Conservation (phyloP, 2,888 invertebrate genomes). For the Meiosimyza platycephala region DNA sequence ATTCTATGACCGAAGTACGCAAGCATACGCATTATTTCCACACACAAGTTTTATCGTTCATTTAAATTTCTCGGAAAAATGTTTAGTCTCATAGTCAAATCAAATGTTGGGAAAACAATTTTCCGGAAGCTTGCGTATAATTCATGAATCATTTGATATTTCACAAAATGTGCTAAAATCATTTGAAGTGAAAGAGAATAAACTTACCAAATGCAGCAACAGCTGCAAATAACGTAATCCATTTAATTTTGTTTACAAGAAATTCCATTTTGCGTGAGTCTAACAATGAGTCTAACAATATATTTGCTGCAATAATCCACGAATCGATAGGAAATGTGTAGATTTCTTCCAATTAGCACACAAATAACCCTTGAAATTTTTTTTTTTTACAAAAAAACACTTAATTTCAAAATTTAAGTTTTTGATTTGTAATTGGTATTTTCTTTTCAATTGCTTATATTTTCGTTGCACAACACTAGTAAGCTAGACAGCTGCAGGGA, state of each 20-base stretch:
- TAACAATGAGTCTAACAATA: not conserved
- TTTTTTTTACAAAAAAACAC: constrained; percentile 2
- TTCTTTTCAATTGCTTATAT: too few species aligned
- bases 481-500: too few species aligned
- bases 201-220: constrained; percentile 60
- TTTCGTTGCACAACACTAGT: too few species aligned
- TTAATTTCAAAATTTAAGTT: not conserved
- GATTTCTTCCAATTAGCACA: not conserved
- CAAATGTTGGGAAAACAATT: too few species aligned
- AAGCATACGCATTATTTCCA: too few species aligned
- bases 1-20: too few species aligned
- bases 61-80: too few species aligned
- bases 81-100: too few species aligned
- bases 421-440: too few species aligned
- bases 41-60: too few species aligned
- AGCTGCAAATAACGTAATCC: constrained; percentile 63
- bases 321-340: not conserved
- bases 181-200: not conserved
- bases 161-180: not conserved
- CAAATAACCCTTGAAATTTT: constrained; percentile 6
- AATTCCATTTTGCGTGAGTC: constrained; percentile 55
- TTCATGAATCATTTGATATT: not conserved
- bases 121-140: too few species aligned
- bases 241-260: constrained; percentile 60
- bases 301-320: constrained; percentile 3